These are phyloP conservation scores for Troilus luridus DNA, from an alignment of 2,888 invertebrate species.

Conservation along the genomic window DNA sequence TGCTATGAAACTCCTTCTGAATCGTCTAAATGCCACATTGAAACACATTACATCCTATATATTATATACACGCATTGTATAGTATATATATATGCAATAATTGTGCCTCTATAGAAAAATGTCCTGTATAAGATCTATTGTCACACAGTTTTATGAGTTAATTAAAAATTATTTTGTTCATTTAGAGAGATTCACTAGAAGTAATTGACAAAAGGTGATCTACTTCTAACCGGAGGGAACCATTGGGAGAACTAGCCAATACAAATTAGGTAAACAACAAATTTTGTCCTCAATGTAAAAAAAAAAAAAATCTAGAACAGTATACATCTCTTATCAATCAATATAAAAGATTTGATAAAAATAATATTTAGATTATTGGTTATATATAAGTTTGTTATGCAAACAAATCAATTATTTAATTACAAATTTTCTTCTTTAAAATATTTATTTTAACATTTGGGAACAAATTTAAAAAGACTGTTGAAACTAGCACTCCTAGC, in stretches of 20 bases:
- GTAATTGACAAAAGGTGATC: conserved; percentile 64
- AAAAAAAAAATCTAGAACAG: background rate
- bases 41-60: conserved; percentile 59
- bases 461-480: background rate
- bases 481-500: conserved; percentile 20
- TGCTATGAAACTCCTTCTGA: conserved; percentile 58
- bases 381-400: background rate
- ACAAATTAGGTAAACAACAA: background rate
- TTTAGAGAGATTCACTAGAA: conserved; percentile 63
- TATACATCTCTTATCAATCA: background rate
- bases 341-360: background rate
- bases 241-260: conserved; percentile 45
- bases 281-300: background rate
- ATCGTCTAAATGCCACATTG: conserved; percentile 59
- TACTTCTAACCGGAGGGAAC: conserved; percentile 58
- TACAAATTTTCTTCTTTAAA: background rate
- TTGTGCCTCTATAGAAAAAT: conserved; percentile 63
- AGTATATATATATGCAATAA: conserved; percentile 59
- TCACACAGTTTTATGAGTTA: conserved; percentile 63
- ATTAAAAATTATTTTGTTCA: conserved; percentile 50
- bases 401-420: background rate
- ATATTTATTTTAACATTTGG: background rate
- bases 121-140: conserved; percentile 66
- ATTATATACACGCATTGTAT: conserved; percentile 57
- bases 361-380: background rate